Percentiles rank a stretch among this genome's conserved stretches.
Conservation (phyloP, 2,113 vertebrate genomes). For the Pogona vitticeps region DNA sequence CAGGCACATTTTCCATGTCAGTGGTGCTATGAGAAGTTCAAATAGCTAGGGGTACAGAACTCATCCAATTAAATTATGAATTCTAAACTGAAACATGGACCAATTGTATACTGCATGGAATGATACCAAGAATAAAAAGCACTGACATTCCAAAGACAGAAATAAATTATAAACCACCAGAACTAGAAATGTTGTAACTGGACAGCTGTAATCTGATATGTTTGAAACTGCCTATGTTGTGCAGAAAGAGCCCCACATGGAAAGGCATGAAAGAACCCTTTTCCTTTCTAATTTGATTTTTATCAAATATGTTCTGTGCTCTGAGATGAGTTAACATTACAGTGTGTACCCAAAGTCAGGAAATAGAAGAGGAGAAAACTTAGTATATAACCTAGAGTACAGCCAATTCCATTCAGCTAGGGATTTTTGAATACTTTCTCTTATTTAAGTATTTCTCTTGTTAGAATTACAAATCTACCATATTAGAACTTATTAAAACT, state of each 20-base stretch:
- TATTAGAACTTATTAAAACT: not conserved
- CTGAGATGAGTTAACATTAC: slow-evolving; percentile 23
- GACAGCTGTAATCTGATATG: not conserved
- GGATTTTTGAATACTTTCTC: not conserved
- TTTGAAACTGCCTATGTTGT: not conserved
- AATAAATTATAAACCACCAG: slow-evolving; percentile 9
- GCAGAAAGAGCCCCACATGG: slow-evolving; percentile 30
- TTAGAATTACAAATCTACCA: too few species aligned
- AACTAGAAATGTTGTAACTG: slow-evolving; percentile 5
- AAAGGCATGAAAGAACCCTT: slow-evolving; percentile 20
- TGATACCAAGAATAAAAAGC: slow-evolving; percentile 36
- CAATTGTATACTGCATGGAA: slow-evolving; percentile 36
- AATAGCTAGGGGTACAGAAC: slow-evolving; percentile 6
- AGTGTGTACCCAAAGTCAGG: not conserved
- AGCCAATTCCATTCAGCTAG: not conserved
- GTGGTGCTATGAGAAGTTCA: slow-evolving; percentile 28
- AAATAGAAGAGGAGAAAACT: slow-evolving; percentile 2
- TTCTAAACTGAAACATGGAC: slow-evolving; percentile 28
- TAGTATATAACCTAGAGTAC: not conserved
- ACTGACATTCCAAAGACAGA: slow-evolving; percentile 37
- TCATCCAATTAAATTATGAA: not conserved
- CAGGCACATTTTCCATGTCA: slow-evolving; percentile 40
- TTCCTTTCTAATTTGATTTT: slow-evolving; percentile 9
- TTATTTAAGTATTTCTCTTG: too few species aligned
- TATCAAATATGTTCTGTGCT: not conserved